These are phyloP conservation scores for Athalia cordata DNA, from an alignment of 2,888 invertebrate genomes.

Conservation along the genomic window DNA sequence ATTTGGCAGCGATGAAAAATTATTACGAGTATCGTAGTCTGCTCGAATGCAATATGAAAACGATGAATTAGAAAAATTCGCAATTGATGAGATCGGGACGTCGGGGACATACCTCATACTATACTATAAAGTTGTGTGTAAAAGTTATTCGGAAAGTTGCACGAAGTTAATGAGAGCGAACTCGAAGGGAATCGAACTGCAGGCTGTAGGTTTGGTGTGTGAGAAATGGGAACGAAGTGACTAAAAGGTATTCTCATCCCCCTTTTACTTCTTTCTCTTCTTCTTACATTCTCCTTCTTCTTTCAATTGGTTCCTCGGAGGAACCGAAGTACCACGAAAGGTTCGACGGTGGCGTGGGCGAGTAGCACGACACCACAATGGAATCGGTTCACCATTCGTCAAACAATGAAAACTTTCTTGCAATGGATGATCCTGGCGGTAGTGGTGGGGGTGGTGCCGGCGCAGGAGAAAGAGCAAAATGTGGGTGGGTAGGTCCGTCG, in stretches of 20 bases:
- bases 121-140: too few species aligned
- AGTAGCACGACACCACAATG: slow-evolving; percentile 28
- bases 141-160: slow-evolving; percentile 28
- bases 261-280: neutral
- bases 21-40: too few species aligned
- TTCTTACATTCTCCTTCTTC: neutral
- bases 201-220: slow-evolving; percentile 20
- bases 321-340: too few species aligned
- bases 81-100: too few species aligned
- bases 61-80: too few species aligned
- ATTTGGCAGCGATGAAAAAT: neutral
- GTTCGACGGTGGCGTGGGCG: too few species aligned
- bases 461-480: too few species aligned
- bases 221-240: slow-evolving; percentile 41
- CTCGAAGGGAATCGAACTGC: too few species aligned
- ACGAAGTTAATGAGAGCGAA: slow-evolving; percentile 36
- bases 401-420: slow-evolving; percentile 44
- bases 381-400: slow-evolving; percentile 44
- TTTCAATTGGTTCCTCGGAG: neutral
- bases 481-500: neutral
- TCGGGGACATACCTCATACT: too few species aligned
- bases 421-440: slow-evolving; percentile 1
- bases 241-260: slow-evolving; percentile 21
- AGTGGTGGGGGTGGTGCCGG: too few species aligned
- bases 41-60: too few species aligned